Base-by-base conservation (phyloP, 2,888 invertebrate genomes). In the Malthinus seriepunctatus region DNA sequence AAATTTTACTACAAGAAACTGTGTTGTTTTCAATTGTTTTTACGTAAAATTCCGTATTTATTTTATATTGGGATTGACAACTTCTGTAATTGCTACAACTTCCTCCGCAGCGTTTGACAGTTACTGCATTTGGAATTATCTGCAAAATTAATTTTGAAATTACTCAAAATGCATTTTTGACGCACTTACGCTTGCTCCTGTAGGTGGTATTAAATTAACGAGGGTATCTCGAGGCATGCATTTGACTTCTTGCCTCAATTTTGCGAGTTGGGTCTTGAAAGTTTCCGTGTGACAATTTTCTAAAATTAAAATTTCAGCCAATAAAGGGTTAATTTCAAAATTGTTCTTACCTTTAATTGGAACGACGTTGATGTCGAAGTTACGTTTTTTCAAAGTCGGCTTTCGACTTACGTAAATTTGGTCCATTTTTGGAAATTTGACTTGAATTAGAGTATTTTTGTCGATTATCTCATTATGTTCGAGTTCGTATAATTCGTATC, bases 141-240 rank as follows among this genome's bases (percentile, higher is more conserved):
- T 75, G 55, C 56, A 47, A 44, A 8, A 32, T 44, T 12, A 45
- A 38, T 32, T 1, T 4, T 9, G 10, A 42, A 49, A 42, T 32
- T 32, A 51, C 9, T 49, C 38, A 33, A 54, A 34, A 7, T 50
- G 6, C 44, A 23, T 1, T 44, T 44, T 12, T 8, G 15, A 44
- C 8, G 6, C 54, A 65, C 68, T 65, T 67, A 72, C 72, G 44
- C 55, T 66, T 32, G 60, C 65, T 42, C 66, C 69, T 34, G 62
- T 54, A 14, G 67, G 63, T 15, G 69, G 60, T 38, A 67, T 55
- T 12, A 77, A 56, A 42, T 73, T 69, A 1, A 77, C 70, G 14
- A 76, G 64, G 0, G 69, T 68, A 32, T 73, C 70, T 54, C 76
- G 63, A 0, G 76, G 76, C 57, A 68, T 68, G 58, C 77, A 77